Percentiles rank a stretch among this genome's conserved stretches.
Evolutionary conservation across 2,888 invertebrate species (phyloP).

Genomic region (Globia sparganii): DNA sequence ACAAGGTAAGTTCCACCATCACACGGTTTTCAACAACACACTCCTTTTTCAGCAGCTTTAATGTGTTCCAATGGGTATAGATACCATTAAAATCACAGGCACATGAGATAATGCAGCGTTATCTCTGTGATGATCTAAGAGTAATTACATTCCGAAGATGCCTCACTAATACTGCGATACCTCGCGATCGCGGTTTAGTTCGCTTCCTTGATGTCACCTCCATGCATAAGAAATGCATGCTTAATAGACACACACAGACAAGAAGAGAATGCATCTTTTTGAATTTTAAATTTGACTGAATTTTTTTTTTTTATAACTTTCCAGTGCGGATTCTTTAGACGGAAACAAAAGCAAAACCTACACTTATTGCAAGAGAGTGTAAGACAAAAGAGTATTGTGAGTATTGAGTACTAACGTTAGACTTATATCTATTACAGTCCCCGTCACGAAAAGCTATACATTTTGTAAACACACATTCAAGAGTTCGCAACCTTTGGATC

Average conservation of each 20-base stretch:
- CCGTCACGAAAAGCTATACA: too few relatives aligned
- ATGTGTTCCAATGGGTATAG: not conserved
- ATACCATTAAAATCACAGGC: not conserved
- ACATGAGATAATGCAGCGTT: not conserved
- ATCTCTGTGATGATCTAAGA: not conserved
- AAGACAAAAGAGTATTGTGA: constrained; percentile 74
- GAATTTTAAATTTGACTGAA: not conserved
- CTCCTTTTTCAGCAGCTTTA: not conserved
- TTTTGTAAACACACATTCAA: too few relatives aligned
- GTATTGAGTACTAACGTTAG: constrained; percentile 61
- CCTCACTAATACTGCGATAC: too few relatives aligned
- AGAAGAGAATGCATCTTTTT: not conserved
- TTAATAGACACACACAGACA: not conserved
- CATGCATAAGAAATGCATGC: not conserved
- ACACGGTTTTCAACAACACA: not conserved
- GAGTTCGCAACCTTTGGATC: too few relatives aligned
- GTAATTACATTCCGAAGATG: too few relatives aligned
- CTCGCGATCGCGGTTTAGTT: not conserved
- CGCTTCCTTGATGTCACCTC: too few relatives aligned
- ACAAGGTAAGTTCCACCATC: constrained; percentile 70
- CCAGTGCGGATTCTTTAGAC: constrained; percentile 82
- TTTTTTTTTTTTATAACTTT: constrained; percentile 46
- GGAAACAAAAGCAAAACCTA: constrained; percentile 77
- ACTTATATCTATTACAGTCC: too few relatives aligned
- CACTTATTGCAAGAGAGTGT: constrained; percentile 72